Evolutionary conservation across 92 coral and sea anemone genomes (phyloP).

Genomic region (Desmophyllum pertusum): DNA sequence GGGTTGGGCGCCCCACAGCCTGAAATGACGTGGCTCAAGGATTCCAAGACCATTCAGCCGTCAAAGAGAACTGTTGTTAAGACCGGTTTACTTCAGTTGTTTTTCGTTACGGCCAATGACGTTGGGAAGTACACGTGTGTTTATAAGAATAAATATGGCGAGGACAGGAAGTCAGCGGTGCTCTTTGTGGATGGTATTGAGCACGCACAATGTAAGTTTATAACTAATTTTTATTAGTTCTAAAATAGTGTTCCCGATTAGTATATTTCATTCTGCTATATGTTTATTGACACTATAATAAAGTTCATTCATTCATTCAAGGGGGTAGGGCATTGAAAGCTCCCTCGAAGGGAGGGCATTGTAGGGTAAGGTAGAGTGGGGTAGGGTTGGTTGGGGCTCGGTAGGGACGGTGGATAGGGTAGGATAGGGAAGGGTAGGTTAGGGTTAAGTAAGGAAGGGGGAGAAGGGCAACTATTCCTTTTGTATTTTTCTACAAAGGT

Average conservation of each 20-base stretch:
- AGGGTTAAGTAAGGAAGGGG: neutral
- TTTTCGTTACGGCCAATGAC: constrained; percentile 49
- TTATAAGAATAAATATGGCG: constrained; percentile 55
- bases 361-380: neutral
- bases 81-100: neutral
- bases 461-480: too few relatives aligned
- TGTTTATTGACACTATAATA: too few relatives aligned
- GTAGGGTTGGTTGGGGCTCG: neutral
- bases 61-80: neutral
- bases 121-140: constrained; percentile 76
- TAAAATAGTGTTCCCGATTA: too few relatives aligned
- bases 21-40: constrained; percentile 53
- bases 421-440: neutral
- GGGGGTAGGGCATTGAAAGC: too few relatives aligned
- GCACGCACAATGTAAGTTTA: constrained; percentile 46
- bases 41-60: constrained; percentile 23
- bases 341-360: neutral
- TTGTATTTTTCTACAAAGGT: too few relatives aligned
- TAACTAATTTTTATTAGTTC: too few relatives aligned
- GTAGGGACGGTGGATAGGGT: neutral
- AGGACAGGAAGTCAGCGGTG: constrained; percentile 52
- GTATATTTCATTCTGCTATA: too few relatives aligned
- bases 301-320: too few relatives aligned
- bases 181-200: constrained; percentile 73
- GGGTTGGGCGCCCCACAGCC: constrained; percentile 69